Evolutionary conservation across 1,140 invertebrate genomes (phyloP), one percentile per base, ranked within the genome.

Genomic region (Drosophila pachea): DNA sequence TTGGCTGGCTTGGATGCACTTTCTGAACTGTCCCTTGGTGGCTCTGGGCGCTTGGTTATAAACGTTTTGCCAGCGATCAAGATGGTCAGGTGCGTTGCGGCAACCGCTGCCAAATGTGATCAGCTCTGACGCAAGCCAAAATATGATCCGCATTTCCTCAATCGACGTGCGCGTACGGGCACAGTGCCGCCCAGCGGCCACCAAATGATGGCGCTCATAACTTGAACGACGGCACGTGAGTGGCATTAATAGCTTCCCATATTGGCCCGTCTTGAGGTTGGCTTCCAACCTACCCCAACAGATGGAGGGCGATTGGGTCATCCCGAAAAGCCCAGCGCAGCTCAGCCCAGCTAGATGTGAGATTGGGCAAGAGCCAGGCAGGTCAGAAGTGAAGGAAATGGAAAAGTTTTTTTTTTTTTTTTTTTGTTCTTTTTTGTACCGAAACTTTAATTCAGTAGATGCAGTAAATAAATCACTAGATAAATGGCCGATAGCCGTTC

Each of bases 371-470:
- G 22, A 22, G 22, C 22, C 22, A 3, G 1, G 1, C 22, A 22
- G 22, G 3, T 22, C 22, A 22, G 22, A 22, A 49, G 40, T 36
- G 5, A 43, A 53, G 5, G 6, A 40, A 31, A 53, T 5, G 5
- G 29, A 35, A 42, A 7, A 50, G 14, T 16, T 1, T 42, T 63
- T 54, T 47, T 42, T 50, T 14, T 4, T 29, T 38, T 38, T 40
- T 40, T 45, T 33, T 54, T 76, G 22, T 22, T 22, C 22, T 75
- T 74, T 88, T 86, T 87, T 86, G 84, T 88, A 89, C 87, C 86
- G 87, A 89, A 88, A 74, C 77, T 78, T 89, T 89, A 89, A 89
- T 89, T 89, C 87, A 87, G 87, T 88, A 87, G 75, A 88, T 89
- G 86, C 86, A 86, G 16, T 65, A 64, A 66, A 47, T 72, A 69